Evolutionary conservation across 2,113 vertebrate genomes (phyloP).

Genomic region (Ploceus nigricollis): DNA sequence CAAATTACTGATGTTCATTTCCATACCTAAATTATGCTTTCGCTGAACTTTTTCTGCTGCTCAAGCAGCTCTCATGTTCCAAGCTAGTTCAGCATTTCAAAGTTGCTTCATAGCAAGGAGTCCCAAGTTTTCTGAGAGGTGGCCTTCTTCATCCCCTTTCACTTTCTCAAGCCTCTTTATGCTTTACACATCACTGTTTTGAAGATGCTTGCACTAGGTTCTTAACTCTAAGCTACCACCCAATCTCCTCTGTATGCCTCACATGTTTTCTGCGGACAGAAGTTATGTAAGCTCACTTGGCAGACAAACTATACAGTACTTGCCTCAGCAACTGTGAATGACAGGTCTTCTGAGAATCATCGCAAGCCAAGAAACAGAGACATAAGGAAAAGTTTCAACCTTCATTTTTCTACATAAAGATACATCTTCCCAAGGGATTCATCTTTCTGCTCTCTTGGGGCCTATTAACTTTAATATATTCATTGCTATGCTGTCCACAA

Average conservation of each 20-base stretch:
- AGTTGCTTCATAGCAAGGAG: not conserved
- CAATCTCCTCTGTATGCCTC: not conserved
- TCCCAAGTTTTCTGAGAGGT: not conserved
- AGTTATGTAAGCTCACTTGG: not conserved
- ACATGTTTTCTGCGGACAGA: not conserved
- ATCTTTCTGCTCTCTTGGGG: not conserved
- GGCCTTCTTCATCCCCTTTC: not conserved
- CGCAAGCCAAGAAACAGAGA: not conserved
- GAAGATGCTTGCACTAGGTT: not conserved
- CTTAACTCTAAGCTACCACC: not conserved
- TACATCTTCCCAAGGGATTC: not conserved
- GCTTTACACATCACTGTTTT: not conserved
- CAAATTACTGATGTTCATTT: slow-evolving; percentile 61
- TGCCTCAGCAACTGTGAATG: not conserved
- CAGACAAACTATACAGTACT: not conserved
- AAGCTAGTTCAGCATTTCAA: not conserved
- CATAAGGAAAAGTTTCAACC: not conserved
- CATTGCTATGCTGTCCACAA: not conserved
- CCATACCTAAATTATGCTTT: slow-evolving; percentile 51
- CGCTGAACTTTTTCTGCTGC: slow-evolving; percentile 16
- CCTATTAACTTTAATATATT: not conserved
- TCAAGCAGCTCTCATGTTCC: slow-evolving; percentile 16
- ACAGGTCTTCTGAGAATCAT: not conserved
- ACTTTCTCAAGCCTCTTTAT: not conserved
- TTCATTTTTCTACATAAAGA: not conserved